Percentiles rank a stretch among this genome's conserved stretches.
Evolutionary conservation across 2,888 invertebrate species (phyloP).

Genomic region (Cephonodes hylas): DNA sequence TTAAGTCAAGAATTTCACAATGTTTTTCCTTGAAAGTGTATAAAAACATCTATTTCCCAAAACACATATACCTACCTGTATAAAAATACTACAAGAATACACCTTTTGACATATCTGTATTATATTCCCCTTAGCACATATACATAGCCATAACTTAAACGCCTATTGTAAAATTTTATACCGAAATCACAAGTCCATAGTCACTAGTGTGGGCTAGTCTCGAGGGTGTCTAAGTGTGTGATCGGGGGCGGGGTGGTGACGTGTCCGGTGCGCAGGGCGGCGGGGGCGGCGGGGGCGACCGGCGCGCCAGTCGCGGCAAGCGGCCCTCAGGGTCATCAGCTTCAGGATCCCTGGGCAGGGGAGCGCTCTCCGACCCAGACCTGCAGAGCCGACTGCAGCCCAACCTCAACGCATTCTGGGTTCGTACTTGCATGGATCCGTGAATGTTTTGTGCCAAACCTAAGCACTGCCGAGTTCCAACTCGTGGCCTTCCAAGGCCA

Average conservation of each 20-base stretch:
- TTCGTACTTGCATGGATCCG: conserved; percentile 44
- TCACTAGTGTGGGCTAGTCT: not conserved
- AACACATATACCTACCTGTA: too few species aligned
- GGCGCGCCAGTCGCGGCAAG: conserved; percentile 58
- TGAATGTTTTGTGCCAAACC: conserved; percentile 1
- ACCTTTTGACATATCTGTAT: too few species aligned
- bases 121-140: not conserved
- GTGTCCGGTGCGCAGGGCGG: conserved; percentile 44
- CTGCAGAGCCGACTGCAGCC: conserved; percentile 65
- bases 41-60: too few species aligned
- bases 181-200: not conserved
- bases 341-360: conserved; percentile 60
- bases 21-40: too few species aligned
- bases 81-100: too few species aligned
- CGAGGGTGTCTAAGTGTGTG: conserved; percentile 38
- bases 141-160: not conserved
- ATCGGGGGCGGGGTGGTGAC: conserved; percentile 39
- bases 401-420: conserved; percentile 68
- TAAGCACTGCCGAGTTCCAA: too few species aligned
- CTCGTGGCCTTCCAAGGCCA: too few species aligned
- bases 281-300: conserved; percentile 41
- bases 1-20: too few species aligned
- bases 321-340: conserved; percentile 51
- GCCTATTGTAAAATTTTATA: not conserved
- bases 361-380: conserved; percentile 71